Base-by-base conservation (phyloP, 2,113 vertebrate genomes). In the Stegostoma tigrinum region DNA sequence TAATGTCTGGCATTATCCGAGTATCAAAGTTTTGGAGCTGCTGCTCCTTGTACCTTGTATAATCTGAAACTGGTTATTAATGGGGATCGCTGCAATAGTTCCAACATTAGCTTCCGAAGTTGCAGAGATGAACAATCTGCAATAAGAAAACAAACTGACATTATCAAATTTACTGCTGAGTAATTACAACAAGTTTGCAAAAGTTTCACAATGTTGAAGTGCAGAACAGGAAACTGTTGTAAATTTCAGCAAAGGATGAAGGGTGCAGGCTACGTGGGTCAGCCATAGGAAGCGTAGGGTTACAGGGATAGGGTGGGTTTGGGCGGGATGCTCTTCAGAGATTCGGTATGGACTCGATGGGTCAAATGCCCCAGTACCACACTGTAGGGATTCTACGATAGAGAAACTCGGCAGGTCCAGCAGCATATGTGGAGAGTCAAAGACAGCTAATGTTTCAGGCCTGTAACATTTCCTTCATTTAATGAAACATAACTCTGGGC, bases 21-120 rank as follows among this genome's bases (percentile, higher is more conserved):
- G 24, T 34, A 34, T 95, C 48, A 93, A 61, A 95, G 5, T 52
- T 24, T 75, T 38, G 45, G 23, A 55, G 94, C 68, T 95, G 42
- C 42, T 72, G 24, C 23, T 52, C 30, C 68, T 24, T 48, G 52
- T 95, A 95, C 94, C 94, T 95, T 95, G 94, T 52, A 95, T 95
- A 52, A 95, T 75, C 42, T 42, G 94, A 72, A 95, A 95, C 45
- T 95, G 94, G 94, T 95, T 95, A 95, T 75, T 95, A 75, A 95
- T 95, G 24, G 94, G 94, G 94, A 95, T 95, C 68, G 75, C 67
- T 72, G 23, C 24, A 27, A 52, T 72, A 48, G 68, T 95, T 72
- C 94, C 94, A 95, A 45, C 94, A 95, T 95, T 95, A 72, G 24
- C 38, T 70, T 95, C 94, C 3, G 10, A 23, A 95, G 12, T 75